Conservation (phyloP, 2,113 vertebrate species). For the Osmerus mordax region DNA sequence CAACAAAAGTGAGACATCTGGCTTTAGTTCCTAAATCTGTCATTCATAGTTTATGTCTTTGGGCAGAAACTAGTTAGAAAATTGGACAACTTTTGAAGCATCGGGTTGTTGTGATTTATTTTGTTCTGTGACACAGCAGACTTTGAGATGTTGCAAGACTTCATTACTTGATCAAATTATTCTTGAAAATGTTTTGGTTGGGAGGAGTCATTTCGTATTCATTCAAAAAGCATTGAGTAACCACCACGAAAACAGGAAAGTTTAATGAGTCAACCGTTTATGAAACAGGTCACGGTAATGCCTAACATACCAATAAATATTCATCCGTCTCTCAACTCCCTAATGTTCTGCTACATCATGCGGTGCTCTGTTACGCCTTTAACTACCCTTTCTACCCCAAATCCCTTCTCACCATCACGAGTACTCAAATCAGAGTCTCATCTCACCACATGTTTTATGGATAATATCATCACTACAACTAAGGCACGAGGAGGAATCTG, state of each 20-base stretch:
- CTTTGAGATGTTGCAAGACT: background rate
- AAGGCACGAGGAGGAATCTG: conserved; percentile 49
- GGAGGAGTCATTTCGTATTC: conserved; percentile 45
- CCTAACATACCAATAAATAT: conserved; percentile 56
- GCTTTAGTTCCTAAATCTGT: too few species aligned
- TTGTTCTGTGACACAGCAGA: background rate
- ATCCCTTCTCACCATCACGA: conserved; percentile 22
- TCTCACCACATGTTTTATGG: conserved; percentile 64
- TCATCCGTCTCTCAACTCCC: conserved; percentile 38
- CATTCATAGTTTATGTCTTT: too few species aligned
- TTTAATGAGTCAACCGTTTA: conserved; percentile 64
- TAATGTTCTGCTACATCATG: conserved; percentile 38
- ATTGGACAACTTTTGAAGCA: too few species aligned
- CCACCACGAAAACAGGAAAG: conserved; percentile 30
- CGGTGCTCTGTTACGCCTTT: background rate
- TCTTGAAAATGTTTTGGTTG: conserved; percentile 3
- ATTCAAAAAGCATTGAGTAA: conserved; percentile 55
- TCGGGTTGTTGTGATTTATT: too few species aligned
- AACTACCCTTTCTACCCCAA: background rate
- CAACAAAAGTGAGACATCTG: too few species aligned
- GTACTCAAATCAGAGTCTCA: conserved; percentile 48
- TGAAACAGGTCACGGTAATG: conserved; percentile 49
- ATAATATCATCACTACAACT: conserved; percentile 53
- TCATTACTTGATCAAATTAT: too few species aligned
- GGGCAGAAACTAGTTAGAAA: too few species aligned